Evolutionary conservation across 2,113 vertebrate genomes (phyloP).

Genomic region (Hyperopisus bebe): DNA sequence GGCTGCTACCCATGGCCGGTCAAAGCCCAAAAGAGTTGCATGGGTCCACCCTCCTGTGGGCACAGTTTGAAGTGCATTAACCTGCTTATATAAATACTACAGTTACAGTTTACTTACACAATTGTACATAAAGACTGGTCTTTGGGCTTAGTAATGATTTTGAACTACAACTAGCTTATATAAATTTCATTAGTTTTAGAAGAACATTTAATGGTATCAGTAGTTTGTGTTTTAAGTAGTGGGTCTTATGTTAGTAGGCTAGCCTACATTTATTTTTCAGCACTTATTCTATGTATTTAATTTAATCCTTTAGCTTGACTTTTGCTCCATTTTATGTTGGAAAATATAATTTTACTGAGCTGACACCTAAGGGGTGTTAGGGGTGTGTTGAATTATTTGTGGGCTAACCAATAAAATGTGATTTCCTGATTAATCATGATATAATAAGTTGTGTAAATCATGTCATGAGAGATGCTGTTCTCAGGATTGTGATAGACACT

Average conservation of each 20-base stretch:
- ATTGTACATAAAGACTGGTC: neutral
- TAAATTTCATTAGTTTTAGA: neutral
- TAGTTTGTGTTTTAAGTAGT: neutral
- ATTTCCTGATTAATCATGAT: no score
- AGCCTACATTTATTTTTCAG: neutral
- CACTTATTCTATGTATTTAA: neutral
- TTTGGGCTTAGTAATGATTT: neutral
- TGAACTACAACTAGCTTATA: neutral
- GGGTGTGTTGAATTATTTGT: no score
- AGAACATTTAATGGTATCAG: neutral
- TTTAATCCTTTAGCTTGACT: no score
- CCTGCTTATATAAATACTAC: neutral
- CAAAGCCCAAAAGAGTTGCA: neutral
- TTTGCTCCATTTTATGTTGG: neutral
- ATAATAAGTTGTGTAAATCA: no score
- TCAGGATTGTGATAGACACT: no score
- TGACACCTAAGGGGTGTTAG: no score
- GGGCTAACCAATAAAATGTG: no score
- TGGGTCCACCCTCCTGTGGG: neutral
- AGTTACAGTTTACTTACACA: neutral
- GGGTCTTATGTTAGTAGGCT: neutral
- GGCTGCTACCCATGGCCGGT: neutral
- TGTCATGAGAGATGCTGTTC: no score
- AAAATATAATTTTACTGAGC: neutral
- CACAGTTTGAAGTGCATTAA: neutral